Evolutionary conservation across 2,888 invertebrate genomes (phyloP).

Genomic region (Drosophila engyochracea): DNA sequence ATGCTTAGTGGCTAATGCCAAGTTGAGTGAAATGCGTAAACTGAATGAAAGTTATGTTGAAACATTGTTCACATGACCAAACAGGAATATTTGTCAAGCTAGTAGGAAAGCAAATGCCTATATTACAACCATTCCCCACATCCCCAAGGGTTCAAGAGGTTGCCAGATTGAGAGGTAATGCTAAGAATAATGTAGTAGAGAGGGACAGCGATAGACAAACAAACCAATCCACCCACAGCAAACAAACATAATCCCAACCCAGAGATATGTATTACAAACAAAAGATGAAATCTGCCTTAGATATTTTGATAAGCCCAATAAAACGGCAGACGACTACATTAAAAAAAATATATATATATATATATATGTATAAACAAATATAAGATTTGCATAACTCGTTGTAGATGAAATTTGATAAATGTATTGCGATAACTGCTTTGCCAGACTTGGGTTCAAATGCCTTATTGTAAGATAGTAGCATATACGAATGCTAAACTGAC

Average conservation of each 20-base stretch:
- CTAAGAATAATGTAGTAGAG: not conserved
- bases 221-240: constrained; percentile 37
- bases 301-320: constrained; percentile 24
- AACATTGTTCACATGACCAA: not conserved
- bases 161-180: not conserved
- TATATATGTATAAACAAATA: not conserved
- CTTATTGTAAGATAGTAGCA: constrained; percentile 48
- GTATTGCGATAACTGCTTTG: not conserved
- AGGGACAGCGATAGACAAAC: constrained; percentile 14
- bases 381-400: not conserved
- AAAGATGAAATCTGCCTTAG: not conserved
- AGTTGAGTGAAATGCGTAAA: constrained; percentile 31
- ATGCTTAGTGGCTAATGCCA: constrained; percentile 23
- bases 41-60: constrained; percentile 8
- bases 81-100: not conserved
- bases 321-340: constrained; percentile 16
- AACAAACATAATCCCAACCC: constrained; percentile 27
- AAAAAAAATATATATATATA: too few species aligned
- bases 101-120: not conserved
- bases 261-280: not conserved
- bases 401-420: not conserved
- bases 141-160: not conserved
- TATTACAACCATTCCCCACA: not conserved
- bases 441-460: constrained; percentile 21
- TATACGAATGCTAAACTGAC: constrained; percentile 3